phyloP scores from a whole-genome alignment of 2,113 vertebrate species.

The Ophthalmolycus amberensis region DNA sequence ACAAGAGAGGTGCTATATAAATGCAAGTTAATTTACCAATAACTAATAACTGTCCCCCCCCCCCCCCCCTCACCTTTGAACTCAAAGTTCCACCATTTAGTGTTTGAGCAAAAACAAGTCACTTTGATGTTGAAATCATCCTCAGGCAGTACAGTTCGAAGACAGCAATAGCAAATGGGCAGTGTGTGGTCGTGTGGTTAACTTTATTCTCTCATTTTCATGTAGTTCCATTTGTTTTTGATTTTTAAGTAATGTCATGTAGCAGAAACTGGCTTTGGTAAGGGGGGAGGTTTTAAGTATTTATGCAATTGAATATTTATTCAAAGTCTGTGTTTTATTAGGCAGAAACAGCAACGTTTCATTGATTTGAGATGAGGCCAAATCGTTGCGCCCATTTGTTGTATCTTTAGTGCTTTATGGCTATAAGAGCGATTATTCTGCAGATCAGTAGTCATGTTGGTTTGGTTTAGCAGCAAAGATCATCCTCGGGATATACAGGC shows the following conservation, averaged over 20 bases:
- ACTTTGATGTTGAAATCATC: slow-evolving; percentile 27
- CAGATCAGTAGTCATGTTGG: slow-evolving; percentile 22
- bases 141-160: neutral
- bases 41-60: neutral
- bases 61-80: neutral
- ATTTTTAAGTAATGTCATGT: slow-evolving; percentile 18
- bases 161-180: slow-evolving; percentile 1
- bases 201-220: neutral
- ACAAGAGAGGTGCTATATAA: neutral
- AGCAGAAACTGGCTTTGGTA: neutral
- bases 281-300: slow-evolving; percentile 1
- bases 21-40: neutral
- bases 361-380: slow-evolving; percentile 31
- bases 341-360: neutral
- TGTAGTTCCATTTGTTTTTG: slow-evolving; percentile 8
- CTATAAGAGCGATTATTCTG: slow-evolving; percentile 5
- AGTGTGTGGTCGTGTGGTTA: slow-evolving; percentile 2
- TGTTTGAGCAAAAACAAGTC: slow-evolving; percentile 25
- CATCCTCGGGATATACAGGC: slow-evolving; percentile 24
- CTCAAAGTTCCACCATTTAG: neutral
- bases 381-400: slow-evolving; percentile 1
- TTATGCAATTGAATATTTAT: neutral
- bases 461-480: slow-evolving; percentile 32
- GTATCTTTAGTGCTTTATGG: slow-evolving; percentile 14
- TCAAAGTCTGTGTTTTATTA: slow-evolving; percentile 7